Conservation (phyloP, 2,888 invertebrate genomes). For the Bibio marci region DNA sequence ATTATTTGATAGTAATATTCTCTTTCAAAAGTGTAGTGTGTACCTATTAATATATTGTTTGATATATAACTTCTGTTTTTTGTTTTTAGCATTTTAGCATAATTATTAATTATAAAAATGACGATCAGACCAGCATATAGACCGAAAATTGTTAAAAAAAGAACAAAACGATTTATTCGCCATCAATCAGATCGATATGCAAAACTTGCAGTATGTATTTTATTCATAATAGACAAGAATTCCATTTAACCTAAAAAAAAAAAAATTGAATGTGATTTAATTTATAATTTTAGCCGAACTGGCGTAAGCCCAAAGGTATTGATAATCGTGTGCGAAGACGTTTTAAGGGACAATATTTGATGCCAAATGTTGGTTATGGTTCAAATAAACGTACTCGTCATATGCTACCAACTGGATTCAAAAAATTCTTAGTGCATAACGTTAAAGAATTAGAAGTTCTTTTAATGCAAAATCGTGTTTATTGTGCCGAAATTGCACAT, state of each 20-base stretch:
- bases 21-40: no score
- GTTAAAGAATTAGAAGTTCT: slow-evolving; percentile 89
- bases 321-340: slow-evolving; percentile 98
- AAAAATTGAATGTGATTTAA: background rate
- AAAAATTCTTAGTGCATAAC: slow-evolving; percentile 85
- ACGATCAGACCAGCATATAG: slow-evolving; percentile 80
- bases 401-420: slow-evolving; percentile 95
- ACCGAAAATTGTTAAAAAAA: slow-evolving; percentile 88
- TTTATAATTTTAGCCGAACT: slow-evolving; percentile 55
- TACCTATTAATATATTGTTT: no score
- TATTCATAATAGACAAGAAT: background rate
- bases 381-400: slow-evolving; percentile 88
- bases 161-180: slow-evolving; percentile 94
- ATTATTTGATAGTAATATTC: no score
- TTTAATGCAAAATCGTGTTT: slow-evolving; percentile 97
- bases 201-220: slow-evolving; percentile 62
- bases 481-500: slow-evolving; percentile 95
- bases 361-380: slow-evolving; percentile 99
- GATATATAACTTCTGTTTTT: background rate
- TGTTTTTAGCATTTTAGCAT: no score
- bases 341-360: slow-evolving; percentile 97
- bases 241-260: background rate
- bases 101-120: no score
- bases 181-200: slow-evolving; percentile 98
- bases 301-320: slow-evolving; percentile 99